Evolutionary conservation across 2,113 vertebrate genomes (phyloP).

Genomic region (Xenopus laevis): DNA sequence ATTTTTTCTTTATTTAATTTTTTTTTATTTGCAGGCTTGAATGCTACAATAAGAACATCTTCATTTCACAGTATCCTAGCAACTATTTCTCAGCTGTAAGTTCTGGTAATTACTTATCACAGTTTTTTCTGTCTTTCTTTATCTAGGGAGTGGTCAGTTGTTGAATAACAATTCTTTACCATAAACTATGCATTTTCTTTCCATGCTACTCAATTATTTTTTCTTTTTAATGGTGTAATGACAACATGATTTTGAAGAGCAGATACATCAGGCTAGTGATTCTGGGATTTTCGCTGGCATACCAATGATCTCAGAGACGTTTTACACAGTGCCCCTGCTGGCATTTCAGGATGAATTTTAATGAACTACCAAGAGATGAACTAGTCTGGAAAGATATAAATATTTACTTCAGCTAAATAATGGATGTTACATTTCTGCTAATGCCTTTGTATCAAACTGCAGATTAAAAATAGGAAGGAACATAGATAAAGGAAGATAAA

Average conservation of each 20-base stretch:
- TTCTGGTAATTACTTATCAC: constrained; percentile 29
- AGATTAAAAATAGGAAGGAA: constrained; percentile 3
- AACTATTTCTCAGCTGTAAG: constrained; percentile 53
- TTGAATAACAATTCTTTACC: not conserved
- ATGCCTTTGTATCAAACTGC: constrained; percentile 10
- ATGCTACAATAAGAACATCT: not conserved
- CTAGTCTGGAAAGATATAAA: constrained; percentile 21
- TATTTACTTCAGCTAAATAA: constrained; percentile 27
- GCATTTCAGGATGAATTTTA: constrained; percentile 4
- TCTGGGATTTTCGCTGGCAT: constrained; percentile 11
- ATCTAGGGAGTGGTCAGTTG: constrained; percentile 20
- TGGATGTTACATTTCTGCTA: constrained; percentile 16
- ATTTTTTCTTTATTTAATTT: not conserved
- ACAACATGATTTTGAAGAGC: not conserved
- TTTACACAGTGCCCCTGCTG: not conserved
- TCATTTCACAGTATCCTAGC: constrained; percentile 48
- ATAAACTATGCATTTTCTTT: not conserved
- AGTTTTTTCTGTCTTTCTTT: not conserved
- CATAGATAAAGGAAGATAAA: not conserved
- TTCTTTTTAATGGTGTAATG: not conserved
- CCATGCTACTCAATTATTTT: not conserved
- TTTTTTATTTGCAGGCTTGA: fast-evolving
- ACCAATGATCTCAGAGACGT: constrained; percentile 17
- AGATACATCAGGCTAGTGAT: not conserved
- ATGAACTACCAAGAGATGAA: constrained; percentile 9